phyloP scores from a whole-genome alignment of 2,113 vertebrate genomes.

The Notechis scutatus region DNA sequence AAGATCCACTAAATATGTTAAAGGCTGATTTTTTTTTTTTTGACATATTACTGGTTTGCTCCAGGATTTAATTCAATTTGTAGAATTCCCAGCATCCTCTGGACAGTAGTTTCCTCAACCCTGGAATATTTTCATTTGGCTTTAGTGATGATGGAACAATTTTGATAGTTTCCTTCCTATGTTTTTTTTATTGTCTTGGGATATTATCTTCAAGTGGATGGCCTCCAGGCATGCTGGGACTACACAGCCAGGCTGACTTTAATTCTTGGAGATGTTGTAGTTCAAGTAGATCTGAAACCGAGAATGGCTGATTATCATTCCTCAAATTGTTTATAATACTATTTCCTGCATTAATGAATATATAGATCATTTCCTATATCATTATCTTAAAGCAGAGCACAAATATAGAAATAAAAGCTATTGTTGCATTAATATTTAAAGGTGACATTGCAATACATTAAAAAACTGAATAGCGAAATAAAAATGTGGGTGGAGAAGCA shows the following conservation, averaged over 20 bases:
- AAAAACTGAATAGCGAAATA: background rate
- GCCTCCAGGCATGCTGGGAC: background rate
- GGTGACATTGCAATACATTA: background rate
- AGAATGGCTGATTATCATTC: background rate
- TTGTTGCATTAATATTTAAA: background rate
- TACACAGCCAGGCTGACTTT: background rate
- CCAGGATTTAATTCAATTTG: background rate
- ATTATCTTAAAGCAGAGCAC: background rate
- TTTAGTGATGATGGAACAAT: background rate
- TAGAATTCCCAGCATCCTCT: background rate
- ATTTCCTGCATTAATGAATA: background rate
- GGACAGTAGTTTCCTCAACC: background rate
- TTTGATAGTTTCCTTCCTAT: background rate
- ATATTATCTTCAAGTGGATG: background rate
- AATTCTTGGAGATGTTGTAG: background rate
- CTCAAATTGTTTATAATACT: background rate
- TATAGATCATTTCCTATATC: background rate
- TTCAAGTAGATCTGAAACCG: background rate
- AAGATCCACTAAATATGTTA: background rate
- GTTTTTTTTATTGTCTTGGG: background rate
- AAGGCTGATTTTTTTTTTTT: background rate
- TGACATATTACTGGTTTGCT: background rate
- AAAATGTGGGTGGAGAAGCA: background rate
- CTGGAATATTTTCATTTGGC: background rate
- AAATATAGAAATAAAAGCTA: background rate